Evolutionary conservation across 2,888 invertebrate species (phyloP).

Genomic region (Apeira syringaria): DNA sequence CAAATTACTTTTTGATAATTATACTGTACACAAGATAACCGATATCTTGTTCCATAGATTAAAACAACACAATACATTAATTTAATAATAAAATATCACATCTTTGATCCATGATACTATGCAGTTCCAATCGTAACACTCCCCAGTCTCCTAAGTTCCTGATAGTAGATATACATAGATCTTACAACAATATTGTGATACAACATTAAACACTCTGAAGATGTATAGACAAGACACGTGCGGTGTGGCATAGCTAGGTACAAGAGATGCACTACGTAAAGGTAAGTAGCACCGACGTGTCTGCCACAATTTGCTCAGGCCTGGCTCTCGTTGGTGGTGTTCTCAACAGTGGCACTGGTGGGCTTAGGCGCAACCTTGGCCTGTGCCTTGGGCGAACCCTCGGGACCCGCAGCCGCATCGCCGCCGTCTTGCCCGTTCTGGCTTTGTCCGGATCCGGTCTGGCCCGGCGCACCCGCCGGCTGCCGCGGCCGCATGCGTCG

Average conservation of each 20-base stretch:
- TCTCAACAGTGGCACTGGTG: conserved; percentile 67
- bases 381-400: conserved; percentile 53
- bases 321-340: conserved; percentile 80
- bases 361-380: conserved; percentile 62
- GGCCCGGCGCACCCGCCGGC: conserved; percentile 40
- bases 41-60: conserved; percentile 36
- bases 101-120: conserved; percentile 73
- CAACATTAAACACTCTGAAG: conserved; percentile 65
- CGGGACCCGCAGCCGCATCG: conserved; percentile 47
- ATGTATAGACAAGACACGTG: conserved; percentile 60
- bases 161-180: conserved; percentile 42
- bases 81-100: conserved; percentile 75
- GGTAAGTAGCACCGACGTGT: conserved; percentile 51
- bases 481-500: conserved; percentile 68
- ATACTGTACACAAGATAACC: conserved; percentile 42
- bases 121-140: conserved; percentile 63
- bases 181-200: conserved; percentile 48
- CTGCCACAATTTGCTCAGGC: conserved; percentile 55
- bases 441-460: conserved; percentile 30
- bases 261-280: conserved; percentile 61
- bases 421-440: conserved; percentile 63
- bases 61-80: conserved; percentile 58
- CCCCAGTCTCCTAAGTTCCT: conserved; percentile 35
- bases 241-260: conserved; percentile 64
- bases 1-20: conserved; percentile 19